Evolutionary conservation across 2,113 vertebrate species (phyloP).

Genomic region (Murina feae): DNA sequence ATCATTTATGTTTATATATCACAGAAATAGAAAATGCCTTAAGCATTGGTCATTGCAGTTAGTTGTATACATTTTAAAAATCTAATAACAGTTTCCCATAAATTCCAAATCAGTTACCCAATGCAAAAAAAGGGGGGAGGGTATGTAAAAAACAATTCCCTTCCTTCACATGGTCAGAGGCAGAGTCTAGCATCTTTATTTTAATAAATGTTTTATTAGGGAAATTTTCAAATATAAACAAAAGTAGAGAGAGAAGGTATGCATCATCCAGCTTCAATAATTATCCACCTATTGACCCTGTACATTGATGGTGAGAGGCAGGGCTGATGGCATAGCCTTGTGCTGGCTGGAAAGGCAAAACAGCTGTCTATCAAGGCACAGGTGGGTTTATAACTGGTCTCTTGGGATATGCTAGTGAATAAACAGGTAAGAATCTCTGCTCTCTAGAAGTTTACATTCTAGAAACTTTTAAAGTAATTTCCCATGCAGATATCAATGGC

Average conservation of each 20-base stretch:
- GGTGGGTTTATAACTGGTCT: background rate
- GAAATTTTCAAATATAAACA: background rate
- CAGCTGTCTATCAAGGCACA: background rate
- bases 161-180: background rate
- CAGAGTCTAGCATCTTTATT: background rate
- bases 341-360: background rate
- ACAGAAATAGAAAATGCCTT: background rate
- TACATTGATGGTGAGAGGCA: background rate
- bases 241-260: background rate
- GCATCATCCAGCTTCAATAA: background rate
- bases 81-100: background rate
- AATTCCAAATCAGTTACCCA: conserved; percentile 27
- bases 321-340: background rate
- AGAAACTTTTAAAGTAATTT: background rate
- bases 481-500: background rate
- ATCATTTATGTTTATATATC: conserved; percentile 5
- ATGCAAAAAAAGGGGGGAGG: background rate
- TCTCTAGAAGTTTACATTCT: background rate
- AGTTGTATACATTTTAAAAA: background rate
- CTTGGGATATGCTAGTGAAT: background rate
- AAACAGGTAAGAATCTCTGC: background rate
- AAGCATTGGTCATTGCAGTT: background rate
- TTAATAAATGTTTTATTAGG: background rate
- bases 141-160: background rate
- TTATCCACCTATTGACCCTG: background rate